Conservation (phyloP, 2,113 vertebrate species). For the Phaetusa simplex region DNA sequence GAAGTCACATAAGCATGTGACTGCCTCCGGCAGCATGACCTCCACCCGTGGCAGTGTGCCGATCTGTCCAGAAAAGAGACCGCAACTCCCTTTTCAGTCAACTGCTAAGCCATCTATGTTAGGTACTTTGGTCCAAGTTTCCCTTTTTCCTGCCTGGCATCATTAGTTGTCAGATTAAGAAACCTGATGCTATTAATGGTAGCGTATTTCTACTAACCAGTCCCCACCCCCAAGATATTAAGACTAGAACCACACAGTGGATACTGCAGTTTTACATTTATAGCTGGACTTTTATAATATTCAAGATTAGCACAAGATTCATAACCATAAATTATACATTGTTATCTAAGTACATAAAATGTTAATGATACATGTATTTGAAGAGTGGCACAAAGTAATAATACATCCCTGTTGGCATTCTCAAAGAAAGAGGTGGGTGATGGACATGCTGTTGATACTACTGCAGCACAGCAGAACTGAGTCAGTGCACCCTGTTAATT, state of each 20-base stretch:
- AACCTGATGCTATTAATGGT: neutral
- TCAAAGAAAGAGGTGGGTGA: conserved; percentile 26
- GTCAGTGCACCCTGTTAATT: neutral
- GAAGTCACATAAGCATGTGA: neutral
- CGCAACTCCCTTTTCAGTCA: neutral
- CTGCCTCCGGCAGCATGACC: neutral
- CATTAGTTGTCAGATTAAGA: neutral
- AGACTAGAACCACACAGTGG: conserved; percentile 76
- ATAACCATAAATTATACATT: conserved; percentile 86
- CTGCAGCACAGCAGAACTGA: conserved; percentile 19
- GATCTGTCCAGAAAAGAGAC: neutral
- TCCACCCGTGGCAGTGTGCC: neutral
- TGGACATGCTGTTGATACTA: neutral
- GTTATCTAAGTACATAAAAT: conserved; percentile 79
- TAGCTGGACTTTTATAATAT: conserved; percentile 80
- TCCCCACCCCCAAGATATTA: conserved; percentile 15
- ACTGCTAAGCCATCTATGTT: neutral
- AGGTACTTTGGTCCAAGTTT: neutral
- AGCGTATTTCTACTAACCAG: neutral
- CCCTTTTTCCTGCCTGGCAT: neutral
- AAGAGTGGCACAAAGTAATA: conserved; percentile 70
- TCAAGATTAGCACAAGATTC: conserved; percentile 82
- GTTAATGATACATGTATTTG: conserved; percentile 72
- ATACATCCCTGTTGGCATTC: conserved; percentile 57
- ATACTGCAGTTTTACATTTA: conserved; percentile 83